These are phyloP conservation scores for Pseudomyrmex pallidus DNA, from an alignment of 1,140 invertebrate species.

Conservation along the genomic window DNA sequence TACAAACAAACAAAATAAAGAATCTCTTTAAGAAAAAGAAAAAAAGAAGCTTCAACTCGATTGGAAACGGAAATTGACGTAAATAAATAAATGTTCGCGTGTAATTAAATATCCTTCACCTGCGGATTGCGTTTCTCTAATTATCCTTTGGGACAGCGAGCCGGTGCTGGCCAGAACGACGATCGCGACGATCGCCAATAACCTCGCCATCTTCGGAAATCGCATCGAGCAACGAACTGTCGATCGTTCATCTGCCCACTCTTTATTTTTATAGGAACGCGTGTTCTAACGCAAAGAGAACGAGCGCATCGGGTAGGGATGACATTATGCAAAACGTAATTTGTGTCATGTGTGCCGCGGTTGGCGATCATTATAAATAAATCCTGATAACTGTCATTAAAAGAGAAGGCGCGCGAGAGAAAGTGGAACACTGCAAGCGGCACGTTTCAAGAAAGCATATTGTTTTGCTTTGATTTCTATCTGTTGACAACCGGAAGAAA, in stretches of 20 bases:
- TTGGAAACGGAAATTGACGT: background rate
- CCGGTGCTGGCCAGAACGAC: conserved; percentile 54
- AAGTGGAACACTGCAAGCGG: conserved; percentile 70
- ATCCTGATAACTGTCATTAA: conserved; percentile 71
- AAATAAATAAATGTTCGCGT: background rate
- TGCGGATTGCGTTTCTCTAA: conserved; percentile 32
- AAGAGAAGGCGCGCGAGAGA: conserved; percentile 70
- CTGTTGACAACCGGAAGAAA: conserved; percentile 31
- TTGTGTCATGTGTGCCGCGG: conserved; percentile 31
- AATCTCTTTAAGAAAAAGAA: background rate
- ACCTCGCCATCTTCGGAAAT: conserved; percentile 65
- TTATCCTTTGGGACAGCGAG: conserved; percentile 28
- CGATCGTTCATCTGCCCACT: conserved; percentile 19
- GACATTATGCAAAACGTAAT: conserved; percentile 71
- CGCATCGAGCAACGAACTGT: conserved; percentile 62
- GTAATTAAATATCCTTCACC: conserved; percentile 61
- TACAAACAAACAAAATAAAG: background rate
- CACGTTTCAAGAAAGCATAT: conserved; percentile 68
- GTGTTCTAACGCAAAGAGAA: background rate
- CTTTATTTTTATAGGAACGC: conserved; percentile 71
- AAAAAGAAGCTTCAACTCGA: background rate
- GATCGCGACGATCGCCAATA: conserved; percentile 53
- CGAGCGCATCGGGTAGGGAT: conserved; percentile 15
- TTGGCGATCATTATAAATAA: conserved; percentile 59
- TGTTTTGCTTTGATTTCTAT: conserved; percentile 70